Base-by-base conservation (phyloP, 2,888 invertebrate species). In the Pantelozetes paolii region DNA sequence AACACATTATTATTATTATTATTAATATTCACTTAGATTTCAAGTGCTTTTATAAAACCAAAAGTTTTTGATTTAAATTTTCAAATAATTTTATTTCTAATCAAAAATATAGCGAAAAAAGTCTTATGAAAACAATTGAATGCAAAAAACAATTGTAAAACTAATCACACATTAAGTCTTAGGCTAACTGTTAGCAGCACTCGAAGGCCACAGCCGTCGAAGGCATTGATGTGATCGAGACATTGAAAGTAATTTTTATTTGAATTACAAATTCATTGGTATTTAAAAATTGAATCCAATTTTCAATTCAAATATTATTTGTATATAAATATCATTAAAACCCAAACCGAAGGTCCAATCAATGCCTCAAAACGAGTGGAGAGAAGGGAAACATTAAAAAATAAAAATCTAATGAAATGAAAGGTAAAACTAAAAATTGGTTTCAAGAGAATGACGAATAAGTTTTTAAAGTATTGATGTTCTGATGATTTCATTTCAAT, bases 211-310 rank as follows among this genome's bases (percentile, higher is more conserved):
- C 9, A 50, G 11, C 26, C 54, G 26, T 54, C 54, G 54, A 54
- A 54, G 54, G 26, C 54, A 54, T 54, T 54, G 54, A 54, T 54
- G 54, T 23, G 54, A 26, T 54, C 54, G 54, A 54, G 54, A 54
- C 54, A 54, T 54, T 54, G 54, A 54, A 54, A 23, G 13, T 20
- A 54, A 23, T 54, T 54, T 26, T 54, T 26, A 11, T 45, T 18
- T 26, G 26, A 26, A 36, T 36, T 36, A 36, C 36, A 36, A 11
- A 36, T 36, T 36, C 36, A 36, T 36, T 36, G 6, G 11, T 8
- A 36, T 36, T 11, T n/a, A n/a, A n/a, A n/a, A n/a, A n/a, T n/a
- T n/a, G 48, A 48, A 3, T 48, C n/a, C 20, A 23, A 54, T 3
- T 54, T 8, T 23, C 8, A 18, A 18, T 45, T 11, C 18, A 11